phyloP scores from a whole-genome alignment of 2,113 vertebrate species.

The Mystacornis crossleyi region DNA sequence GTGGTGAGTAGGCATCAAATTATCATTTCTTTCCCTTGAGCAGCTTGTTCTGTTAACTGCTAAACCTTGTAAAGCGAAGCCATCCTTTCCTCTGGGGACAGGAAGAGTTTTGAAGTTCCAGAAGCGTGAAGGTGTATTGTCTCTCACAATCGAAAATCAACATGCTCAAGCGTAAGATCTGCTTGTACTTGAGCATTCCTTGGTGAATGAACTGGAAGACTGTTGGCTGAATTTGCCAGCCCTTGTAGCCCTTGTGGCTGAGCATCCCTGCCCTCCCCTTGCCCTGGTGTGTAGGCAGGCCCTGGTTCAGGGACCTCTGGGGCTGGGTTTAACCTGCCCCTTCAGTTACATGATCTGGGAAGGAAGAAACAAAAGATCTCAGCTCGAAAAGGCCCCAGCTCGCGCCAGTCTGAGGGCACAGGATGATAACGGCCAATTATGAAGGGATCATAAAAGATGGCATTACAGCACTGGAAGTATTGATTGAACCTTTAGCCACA shows the following conservation, averaged over 20 bases:
- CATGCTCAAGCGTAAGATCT: neutral
- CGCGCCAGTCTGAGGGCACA: conserved; percentile 62
- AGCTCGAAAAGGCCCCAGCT: neutral
- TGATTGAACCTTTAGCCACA: conserved; percentile 83
- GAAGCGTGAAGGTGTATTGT: neutral
- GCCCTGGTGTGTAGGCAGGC: neutral
- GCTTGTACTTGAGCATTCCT: neutral
- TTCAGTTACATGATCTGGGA: neutral
- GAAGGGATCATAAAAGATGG: conserved; percentile 81
- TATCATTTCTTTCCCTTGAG: neutral
- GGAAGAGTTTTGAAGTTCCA: neutral
- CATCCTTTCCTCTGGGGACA: neutral
- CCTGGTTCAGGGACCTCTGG: neutral
- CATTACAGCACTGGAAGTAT: conserved; percentile 79
- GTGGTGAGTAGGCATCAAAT: neutral
- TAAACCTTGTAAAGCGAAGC: neutral
- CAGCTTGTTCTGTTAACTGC: neutral
- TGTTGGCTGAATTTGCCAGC: neutral
- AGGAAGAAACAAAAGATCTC: conserved; percentile 1
- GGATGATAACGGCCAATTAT: conserved; percentile 78
- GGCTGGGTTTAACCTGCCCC: neutral
- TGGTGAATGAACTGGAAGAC: neutral
- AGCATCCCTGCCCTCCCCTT: neutral
- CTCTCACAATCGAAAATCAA: neutral
- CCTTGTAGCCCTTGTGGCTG: neutral